A percentile compares a stretch with the other conserved stretches of the same genome.
These are phyloP conservation scores for Nephrotoma appendiculata DNA, from an alignment of 2,888 invertebrate species.

Conservation along the genomic window DNA sequence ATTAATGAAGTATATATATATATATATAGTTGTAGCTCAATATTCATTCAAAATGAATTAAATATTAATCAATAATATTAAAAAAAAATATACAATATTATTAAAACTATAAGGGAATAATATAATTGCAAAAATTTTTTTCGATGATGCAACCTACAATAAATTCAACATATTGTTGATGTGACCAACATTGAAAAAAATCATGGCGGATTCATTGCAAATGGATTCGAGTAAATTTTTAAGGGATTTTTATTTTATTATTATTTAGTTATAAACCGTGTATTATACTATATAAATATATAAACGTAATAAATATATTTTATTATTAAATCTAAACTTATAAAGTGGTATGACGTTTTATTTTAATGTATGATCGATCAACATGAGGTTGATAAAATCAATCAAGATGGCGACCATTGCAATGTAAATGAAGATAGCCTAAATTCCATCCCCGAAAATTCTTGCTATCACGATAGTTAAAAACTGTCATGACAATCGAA, in stretches of 20 bases:
- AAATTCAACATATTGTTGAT: background rate
- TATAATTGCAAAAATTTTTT: background rate
- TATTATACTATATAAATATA: background rate
- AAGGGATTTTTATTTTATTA: background rate
- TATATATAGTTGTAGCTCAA: background rate
- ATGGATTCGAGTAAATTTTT: background rate
- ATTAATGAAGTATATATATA: background rate
- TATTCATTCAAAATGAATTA: background rate
- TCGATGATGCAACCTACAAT: background rate
- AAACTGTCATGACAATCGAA: no score
- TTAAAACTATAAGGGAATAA: background rate
- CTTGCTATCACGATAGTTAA: no score
- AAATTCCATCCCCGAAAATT: no score
- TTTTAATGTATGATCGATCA: no score
- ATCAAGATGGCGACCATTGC: no score
- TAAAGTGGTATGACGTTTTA: background rate
- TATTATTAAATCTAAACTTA: background rate
- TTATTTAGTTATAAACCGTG: background rate
- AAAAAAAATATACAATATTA: background rate
- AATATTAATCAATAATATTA: background rate
- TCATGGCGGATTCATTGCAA: background rate
- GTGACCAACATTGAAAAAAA: background rate
- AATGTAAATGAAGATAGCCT: no score
- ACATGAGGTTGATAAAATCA: no score
- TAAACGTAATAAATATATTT: background rate